Percentiles rank a stretch among this genome's conserved stretches.
Evolutionary conservation across 2,888 invertebrate species (phyloP).

Genomic region (Drosophila multiciliata): DNA sequence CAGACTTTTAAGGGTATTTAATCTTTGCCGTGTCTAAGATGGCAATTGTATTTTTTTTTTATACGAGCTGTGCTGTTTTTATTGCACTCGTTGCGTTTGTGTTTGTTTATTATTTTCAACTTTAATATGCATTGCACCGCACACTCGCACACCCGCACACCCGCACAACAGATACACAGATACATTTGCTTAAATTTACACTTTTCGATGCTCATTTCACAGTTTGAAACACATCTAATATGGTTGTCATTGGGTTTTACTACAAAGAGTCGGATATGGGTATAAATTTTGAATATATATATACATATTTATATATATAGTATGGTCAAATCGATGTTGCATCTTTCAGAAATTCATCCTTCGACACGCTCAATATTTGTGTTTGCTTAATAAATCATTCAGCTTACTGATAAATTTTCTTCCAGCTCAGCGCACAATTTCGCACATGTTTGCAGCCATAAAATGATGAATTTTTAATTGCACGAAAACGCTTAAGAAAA

Average conservation of each 20-base stretch:
- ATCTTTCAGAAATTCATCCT: background rate
- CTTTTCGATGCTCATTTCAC: background rate
- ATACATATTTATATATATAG: too few species aligned
- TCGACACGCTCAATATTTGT: background rate
- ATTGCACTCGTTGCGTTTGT: slow-evolving; percentile 17
- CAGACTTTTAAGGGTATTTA: background rate
- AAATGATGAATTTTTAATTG: background rate
- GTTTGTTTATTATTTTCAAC: slow-evolving; percentile 53
- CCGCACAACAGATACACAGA: background rate
- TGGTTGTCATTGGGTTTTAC: background rate
- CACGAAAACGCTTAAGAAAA: background rate
- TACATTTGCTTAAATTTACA: slow-evolving; percentile 2
- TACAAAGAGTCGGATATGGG: background rate
- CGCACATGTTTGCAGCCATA: background rate
- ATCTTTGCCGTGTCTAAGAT: background rate
- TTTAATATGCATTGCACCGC: slow-evolving; percentile 46
- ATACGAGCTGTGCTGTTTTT: slow-evolving; percentile 4
- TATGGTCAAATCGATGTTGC: background rate
- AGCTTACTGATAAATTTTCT: background rate
- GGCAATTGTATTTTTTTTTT: background rate
- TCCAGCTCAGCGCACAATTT: background rate
- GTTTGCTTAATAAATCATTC: background rate
- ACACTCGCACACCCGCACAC: background rate
- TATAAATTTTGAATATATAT: background rate
- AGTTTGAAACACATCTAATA: background rate